phyloP scores from a whole-genome alignment of 1,140 invertebrate genomes.

The Mercenaria mercenaria region DNA sequence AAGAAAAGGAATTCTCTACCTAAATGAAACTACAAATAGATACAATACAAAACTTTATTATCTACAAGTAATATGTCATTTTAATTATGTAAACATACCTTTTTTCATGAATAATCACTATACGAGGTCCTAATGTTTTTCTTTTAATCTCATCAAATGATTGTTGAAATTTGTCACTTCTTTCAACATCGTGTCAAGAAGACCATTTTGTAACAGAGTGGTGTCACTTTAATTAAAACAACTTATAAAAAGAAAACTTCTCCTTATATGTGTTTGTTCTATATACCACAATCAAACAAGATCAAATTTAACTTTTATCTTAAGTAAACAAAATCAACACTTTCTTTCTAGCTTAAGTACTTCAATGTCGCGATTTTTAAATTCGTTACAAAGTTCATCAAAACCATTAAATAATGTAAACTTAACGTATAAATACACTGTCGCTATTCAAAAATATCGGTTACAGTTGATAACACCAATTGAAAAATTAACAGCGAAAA shows the following conservation, averaged over 20 bases:
- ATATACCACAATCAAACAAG: not conserved
- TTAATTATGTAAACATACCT: too few relatives aligned
- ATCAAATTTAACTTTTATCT: not conserved
- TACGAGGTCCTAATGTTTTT: too few relatives aligned
- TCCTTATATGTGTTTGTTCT: not conserved
- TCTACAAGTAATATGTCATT: too few relatives aligned
- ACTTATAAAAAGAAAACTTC: not conserved
- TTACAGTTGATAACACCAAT: not conserved
- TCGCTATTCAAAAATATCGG: not conserved
- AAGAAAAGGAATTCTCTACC: too few relatives aligned
- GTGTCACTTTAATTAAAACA: not conserved
- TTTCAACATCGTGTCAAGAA: not conserved
- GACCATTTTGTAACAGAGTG: not conserved
- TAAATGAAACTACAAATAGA: too few relatives aligned
- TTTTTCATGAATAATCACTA: too few relatives aligned
- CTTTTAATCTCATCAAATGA: too few relatives aligned
- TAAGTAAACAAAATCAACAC: not conserved
- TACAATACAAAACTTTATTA: too few relatives aligned
- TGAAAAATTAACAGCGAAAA: conserved; percentile 16
- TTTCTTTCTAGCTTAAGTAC: not conserved
- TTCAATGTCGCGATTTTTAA: not conserved
- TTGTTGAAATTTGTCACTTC: not conserved
- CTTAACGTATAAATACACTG: not conserved
- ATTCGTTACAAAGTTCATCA: not conserved
- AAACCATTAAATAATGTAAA: not conserved